These are phyloP conservation scores for Cetonia aurata DNA, from an alignment of 2,888 invertebrate genomes.

Conservation along the genomic window DNA sequence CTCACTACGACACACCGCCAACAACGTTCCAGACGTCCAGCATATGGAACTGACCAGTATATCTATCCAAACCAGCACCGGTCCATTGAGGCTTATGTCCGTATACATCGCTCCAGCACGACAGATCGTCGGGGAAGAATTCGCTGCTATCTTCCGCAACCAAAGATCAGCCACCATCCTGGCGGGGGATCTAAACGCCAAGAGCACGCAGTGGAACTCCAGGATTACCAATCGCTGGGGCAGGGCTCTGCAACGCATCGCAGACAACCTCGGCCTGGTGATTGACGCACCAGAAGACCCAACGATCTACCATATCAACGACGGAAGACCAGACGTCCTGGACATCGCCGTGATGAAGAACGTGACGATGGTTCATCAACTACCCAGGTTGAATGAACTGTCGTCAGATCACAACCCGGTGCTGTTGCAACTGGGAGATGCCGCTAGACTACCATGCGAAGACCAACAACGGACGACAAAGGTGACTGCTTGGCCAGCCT, in stretches of 20 bases:
- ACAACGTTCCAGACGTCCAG: not conserved
- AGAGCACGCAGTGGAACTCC: not conserved
- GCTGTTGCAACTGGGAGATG: slow-evolving; percentile 9
- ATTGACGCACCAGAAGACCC: slow-evolving; percentile 25
- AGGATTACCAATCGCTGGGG: not conserved
- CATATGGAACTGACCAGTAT: slow-evolving; percentile 36
- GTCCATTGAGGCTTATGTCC: slow-evolving; percentile 4
- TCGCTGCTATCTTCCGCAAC: not conserved
- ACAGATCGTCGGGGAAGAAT: too few relatives aligned
- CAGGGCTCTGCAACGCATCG: not conserved
- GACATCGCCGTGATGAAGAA: slow-evolving; percentile 40
- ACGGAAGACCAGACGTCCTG: slow-evolving; percentile 18
- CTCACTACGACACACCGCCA: slow-evolving; percentile 30
- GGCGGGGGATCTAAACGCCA: not conserved
- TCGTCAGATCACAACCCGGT: slow-evolving; percentile 40
- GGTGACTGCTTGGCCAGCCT: not conserved
- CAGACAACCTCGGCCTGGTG: too few relatives aligned
- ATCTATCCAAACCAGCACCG: slow-evolving; percentile 5
- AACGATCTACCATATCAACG: not conserved
- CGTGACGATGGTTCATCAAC: not conserved
- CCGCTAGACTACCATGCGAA: not conserved
- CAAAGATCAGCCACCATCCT: not conserved
- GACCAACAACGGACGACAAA: not conserved
- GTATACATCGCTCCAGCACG: slow-evolving; percentile 42
- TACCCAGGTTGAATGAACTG: slow-evolving; percentile 22